Evolutionary conservation across 2,888 invertebrate genomes (phyloP).

Genomic region (Stenurella melanura): DNA sequence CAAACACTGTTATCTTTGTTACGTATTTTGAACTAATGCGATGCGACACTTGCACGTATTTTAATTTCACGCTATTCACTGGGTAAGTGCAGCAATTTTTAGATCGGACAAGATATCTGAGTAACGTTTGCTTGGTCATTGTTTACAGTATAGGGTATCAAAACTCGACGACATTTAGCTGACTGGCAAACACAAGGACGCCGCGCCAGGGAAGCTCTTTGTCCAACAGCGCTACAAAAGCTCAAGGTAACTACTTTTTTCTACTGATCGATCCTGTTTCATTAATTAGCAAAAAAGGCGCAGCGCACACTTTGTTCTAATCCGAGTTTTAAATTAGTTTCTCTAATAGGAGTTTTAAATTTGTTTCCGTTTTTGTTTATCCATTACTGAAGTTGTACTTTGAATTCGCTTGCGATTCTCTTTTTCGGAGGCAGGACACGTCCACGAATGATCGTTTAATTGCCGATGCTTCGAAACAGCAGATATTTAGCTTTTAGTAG

Average conservation of each 20-base stretch:
- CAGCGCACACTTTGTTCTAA: background rate
- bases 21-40: too few relatives aligned
- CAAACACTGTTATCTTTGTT: too few relatives aligned
- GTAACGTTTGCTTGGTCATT: background rate
- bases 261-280: background rate
- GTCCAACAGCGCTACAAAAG: background rate
- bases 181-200: background rate
- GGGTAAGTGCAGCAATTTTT: background rate
- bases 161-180: background rate
- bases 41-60: too few relatives aligned
- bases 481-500: too few relatives aligned
- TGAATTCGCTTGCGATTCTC: background rate
- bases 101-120: background rate
- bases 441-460: background rate
- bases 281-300: constrained; percentile 22
- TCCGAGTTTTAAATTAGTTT: constrained; percentile 25
- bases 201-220: background rate
- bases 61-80: background rate
- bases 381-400: background rate
- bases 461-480: too few relatives aligned
- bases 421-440: background rate
- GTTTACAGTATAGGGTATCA: background rate
- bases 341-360: constrained; percentile 23
- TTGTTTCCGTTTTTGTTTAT: constrained; percentile 15
- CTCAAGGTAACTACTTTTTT: background rate